phyloP scores from a whole-genome alignment of 35 echinoderm and acorn worm genomes.

The Apostichopus californicus region DNA sequence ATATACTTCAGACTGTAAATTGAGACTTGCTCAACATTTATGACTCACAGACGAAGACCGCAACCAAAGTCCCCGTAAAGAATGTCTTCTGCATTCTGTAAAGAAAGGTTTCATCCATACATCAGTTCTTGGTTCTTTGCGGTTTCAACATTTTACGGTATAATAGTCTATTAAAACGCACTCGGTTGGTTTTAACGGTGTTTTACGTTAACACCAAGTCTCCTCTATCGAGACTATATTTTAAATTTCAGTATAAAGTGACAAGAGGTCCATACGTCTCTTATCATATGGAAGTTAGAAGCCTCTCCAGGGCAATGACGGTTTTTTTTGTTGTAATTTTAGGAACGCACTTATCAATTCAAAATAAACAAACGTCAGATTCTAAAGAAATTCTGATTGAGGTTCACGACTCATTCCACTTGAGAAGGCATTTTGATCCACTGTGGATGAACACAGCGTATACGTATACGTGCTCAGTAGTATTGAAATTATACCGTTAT shows the following conservation, averaged over 20 bases:
- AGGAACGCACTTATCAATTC: conserved; percentile 3
- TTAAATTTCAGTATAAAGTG: background rate
- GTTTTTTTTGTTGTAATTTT: background rate
- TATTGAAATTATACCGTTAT: no score
- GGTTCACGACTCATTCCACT: conserved; percentile 1
- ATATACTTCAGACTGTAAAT: conserved; percentile 7
- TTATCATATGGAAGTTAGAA: background rate
- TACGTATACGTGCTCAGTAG: no score
- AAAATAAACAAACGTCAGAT: conserved; percentile 14
- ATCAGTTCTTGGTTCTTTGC: background rate
- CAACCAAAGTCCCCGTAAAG: background rate
- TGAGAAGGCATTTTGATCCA: background rate
- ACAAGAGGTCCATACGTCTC: background rate
- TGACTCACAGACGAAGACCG: background rate
- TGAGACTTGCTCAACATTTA: conserved; percentile 9
- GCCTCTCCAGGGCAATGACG: background rate
- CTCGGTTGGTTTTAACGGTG: background rate
- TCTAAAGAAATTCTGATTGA: conserved; percentile 4
- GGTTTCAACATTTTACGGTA: background rate
- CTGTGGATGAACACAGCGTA: background rate
- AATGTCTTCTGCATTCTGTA: conserved; percentile 6
- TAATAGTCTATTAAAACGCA: background rate
- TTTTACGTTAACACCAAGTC: background rate
- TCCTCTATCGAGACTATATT: background rate
- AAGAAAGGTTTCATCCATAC: background rate